These are phyloP conservation scores for Mastacembelus armatus DNA, from an alignment of 2,797 vertebrate species.

Conservation along the genomic window DNA sequence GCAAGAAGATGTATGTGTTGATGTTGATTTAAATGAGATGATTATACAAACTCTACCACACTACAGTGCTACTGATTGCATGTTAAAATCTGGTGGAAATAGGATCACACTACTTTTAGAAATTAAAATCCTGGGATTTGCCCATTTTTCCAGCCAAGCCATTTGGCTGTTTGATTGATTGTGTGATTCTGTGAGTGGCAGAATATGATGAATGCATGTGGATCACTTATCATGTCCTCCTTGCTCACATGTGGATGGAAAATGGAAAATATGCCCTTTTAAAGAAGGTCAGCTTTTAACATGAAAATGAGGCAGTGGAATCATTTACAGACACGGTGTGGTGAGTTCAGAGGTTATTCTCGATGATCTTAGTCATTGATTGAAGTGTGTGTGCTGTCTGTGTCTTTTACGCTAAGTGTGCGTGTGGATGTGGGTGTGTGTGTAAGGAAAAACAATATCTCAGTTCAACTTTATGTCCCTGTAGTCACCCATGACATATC, in stretches of 20 bases:
- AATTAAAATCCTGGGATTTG: conserved; percentile 33
- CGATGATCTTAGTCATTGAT: conserved; percentile 18
- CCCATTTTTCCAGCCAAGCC: conserved; percentile 12
- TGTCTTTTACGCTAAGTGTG: too few relatives aligned
- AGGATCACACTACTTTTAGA: conserved; percentile 1
- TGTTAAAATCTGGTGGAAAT: conserved; percentile 6
- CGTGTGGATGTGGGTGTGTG: neutral
- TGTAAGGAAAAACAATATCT: conserved; percentile 1
- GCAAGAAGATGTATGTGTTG: neutral
- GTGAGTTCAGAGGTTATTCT: conserved; percentile 33
- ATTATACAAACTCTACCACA: conserved; percentile 11
- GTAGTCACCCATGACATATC: conserved; percentile 10
- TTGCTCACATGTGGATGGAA: conserved; percentile 19
- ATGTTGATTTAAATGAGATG: conserved; percentile 24
- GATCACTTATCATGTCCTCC: conserved; percentile 31
- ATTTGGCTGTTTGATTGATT: conserved; percentile 53
- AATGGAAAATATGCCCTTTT: conserved; percentile 54
- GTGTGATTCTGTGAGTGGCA: conserved; percentile 30
- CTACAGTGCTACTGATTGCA: conserved; percentile 29
- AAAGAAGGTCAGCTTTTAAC: conserved; percentile 32
- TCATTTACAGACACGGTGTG: neutral
- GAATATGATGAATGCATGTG: conserved; percentile 26
- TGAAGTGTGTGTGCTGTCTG: conserved; percentile 4
- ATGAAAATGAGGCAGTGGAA: conserved; percentile 19
- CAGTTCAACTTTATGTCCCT: conserved; percentile 4